Base-by-base conservation (phyloP, 1,140 invertebrate genomes). In the Brachionus paranguensis region DNA sequence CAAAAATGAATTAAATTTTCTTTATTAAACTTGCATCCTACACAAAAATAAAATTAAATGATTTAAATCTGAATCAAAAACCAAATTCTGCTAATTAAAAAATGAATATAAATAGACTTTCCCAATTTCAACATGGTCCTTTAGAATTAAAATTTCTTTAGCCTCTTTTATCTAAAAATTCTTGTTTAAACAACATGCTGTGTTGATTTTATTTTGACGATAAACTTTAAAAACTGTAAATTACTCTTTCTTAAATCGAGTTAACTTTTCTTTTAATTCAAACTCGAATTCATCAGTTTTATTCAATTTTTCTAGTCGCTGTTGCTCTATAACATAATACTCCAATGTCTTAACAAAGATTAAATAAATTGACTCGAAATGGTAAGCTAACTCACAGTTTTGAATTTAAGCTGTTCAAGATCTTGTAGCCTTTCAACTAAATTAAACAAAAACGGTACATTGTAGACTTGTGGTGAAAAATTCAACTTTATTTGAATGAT, bases 401-500 rank as follows among this genome's bases (percentile, higher is more conserved):
- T 65, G 53, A 81, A 68, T 27, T 81, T 81, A 0, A 6, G 0
- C n/a, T 60, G 37, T 68, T 81, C 78, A 4, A 64, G 24, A 43
- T 81, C 10, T 68, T 81, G 78, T 10, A 81, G 24, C 20, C 41
- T 68, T 11, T 37, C 53, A 17, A 81, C 41, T 20, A 81, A 14
- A 2, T 7, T 20, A 81, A 43, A 68, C 24, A 81, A 11, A n/a
- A 27, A 12, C 3, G 17, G 20, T 6, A 14, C 17, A 27, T 68
- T 68, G 43, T 64, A 65, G 20, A 81, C 64, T 14, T 81, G 53
- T 43, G 78, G 53, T 7, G 78, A 81, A 68, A 81, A 81, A 27
- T 81, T 81, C 1, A 12, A 27, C 20, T 81, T 81, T 29, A 65
- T 81, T 45, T 64, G 20, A 10, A 81, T 27, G 10, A 81, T 81